A percentile compares a stretch with the other conserved stretches of the same genome.
phyloP scores from a whole-genome alignment of 2,888 invertebrate species.

The Disparrhopalites patrizii region DNA sequence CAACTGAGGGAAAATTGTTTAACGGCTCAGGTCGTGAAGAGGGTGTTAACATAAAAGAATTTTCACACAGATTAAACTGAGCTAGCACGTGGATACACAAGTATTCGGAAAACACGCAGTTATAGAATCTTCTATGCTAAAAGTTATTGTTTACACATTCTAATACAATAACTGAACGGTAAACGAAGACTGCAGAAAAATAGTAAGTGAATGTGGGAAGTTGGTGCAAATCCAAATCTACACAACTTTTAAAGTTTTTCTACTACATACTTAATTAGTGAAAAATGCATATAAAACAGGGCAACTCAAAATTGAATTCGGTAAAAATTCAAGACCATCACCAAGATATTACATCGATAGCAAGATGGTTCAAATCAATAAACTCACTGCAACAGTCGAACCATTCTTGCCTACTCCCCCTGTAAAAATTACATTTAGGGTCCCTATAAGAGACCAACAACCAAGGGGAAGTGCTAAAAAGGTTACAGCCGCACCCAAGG shows the following conservation, averaged over 20 bases:
- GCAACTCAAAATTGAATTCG: conserved; percentile 12
- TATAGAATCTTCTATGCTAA: no score
- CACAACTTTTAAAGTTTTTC: no score
- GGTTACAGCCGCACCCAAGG: conserved; percentile 39
- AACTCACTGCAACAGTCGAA: conserved; percentile 90
- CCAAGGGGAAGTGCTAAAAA: conserved; percentile 42
- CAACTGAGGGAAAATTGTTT: no score
- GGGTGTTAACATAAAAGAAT: not conserved
- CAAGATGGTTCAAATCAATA: conserved; percentile 20
- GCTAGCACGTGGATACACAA: no score
- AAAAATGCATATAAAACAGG: conserved; percentile 11
- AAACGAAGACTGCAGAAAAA: not conserved
- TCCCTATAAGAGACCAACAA: conserved; percentile 42
- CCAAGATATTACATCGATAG: conserved; percentile 26
- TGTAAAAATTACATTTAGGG: conserved; percentile 53
- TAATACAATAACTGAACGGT: not conserved
- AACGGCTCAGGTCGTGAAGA: not conserved
- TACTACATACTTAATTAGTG: conserved; percentile 24
- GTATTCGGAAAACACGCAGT: no score
- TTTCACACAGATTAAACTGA: not conserved
- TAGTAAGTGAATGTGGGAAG: not conserved
- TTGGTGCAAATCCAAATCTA: conserved; percentile 10
- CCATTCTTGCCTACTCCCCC: conserved; percentile 96
- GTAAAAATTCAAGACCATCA: conserved; percentile 22
- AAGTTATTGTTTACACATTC: not conserved